Percentiles rank a stretch among this genome's conserved stretches.
Evolutionary conservation across 2,888 invertebrate species (phyloP).

Genomic region (Andrena chrysosceles): DNA sequence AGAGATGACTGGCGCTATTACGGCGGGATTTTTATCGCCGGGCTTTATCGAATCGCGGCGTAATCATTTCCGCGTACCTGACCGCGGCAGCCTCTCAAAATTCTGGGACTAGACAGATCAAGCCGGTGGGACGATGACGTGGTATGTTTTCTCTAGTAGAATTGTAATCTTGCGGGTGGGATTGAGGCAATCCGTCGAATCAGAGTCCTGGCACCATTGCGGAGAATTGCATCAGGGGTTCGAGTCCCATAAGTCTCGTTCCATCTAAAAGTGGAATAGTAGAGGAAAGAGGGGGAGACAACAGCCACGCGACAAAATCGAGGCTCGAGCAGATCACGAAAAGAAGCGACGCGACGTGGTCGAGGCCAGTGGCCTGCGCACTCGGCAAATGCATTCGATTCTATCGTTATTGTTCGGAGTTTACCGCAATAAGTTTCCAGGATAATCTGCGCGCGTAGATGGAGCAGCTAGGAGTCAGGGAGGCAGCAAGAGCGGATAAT

Average conservation of each 20-base stretch:
- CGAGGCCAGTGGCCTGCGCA: constrained; percentile 58
- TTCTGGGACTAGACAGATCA: background rate
- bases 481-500: constrained; percentile 81
- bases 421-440: constrained; percentile 82
- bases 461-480: constrained; percentile 69
- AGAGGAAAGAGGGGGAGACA: background rate
- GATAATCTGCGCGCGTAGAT: constrained; percentile 80
- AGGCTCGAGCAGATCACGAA: background rate
- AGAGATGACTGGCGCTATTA: constrained; percentile 73
- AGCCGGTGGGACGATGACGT: background rate
- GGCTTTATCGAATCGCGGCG: constrained; percentile 66
- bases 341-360: constrained; percentile 46
- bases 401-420: constrained; percentile 81
- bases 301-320: background rate
- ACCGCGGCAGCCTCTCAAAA: constrained; percentile 30
- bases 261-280: background rate
- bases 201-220: background rate
- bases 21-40: constrained; percentile 59
- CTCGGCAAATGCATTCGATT: constrained; percentile 74
- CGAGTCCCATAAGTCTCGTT: background rate
- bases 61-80: constrained; percentile 72
- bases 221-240: background rate
- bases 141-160: background rate
- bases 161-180: background rate
- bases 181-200: background rate